Base-by-base conservation (phyloP, 2,888 invertebrate species). In the Osmoderma eremita region DNA sequence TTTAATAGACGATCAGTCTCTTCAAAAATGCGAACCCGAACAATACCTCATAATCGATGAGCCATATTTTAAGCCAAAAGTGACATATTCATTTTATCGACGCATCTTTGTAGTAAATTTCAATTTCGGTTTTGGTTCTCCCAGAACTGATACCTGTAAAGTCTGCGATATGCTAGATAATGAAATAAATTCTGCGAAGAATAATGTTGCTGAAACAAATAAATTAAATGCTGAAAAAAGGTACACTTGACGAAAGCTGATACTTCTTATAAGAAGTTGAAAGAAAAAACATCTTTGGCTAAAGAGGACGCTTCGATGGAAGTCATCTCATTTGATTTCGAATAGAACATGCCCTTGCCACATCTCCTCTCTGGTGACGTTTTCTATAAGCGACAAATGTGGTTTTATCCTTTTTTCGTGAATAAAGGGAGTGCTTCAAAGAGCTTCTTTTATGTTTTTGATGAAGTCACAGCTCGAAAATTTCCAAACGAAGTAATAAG, bases 261-360 rank as follows among this genome's bases (percentile, higher is more conserved):
- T 17, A 18, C 18, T 22, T 62, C 49, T 48, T 48, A 62, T 45
- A 50, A 42, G 24, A 20, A 62, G 15, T 17, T 62, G 20, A 62
- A 62, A 45, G 62, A 62, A 45, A 17, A 62, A 45, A 45, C 48
- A 13, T 24, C 49, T 20, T 20, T 45, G 30, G 54, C 64, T 12
- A 39, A 64, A 56, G 36, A 53, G 39, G 45, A 56, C 13, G 39
- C 18, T 38, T 22, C 45, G n/a, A 24, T 58, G 1, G 65, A 65
- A 24, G 18, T 58, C n/a, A 12, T 39, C 8, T 38, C 13, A n/a
- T 64, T 64, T 30, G 64, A 64, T 42, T 54, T 5, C 22, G 54
- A 64, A 20, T 54, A 64, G 39, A 61, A 64, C 18, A 38, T 64
- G 39, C 54, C 64, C 13, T 1, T 64, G 8, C 64, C 56, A 39